Conservation (phyloP, 2,888 invertebrate species). For the Ophion slaviceki region DNA sequence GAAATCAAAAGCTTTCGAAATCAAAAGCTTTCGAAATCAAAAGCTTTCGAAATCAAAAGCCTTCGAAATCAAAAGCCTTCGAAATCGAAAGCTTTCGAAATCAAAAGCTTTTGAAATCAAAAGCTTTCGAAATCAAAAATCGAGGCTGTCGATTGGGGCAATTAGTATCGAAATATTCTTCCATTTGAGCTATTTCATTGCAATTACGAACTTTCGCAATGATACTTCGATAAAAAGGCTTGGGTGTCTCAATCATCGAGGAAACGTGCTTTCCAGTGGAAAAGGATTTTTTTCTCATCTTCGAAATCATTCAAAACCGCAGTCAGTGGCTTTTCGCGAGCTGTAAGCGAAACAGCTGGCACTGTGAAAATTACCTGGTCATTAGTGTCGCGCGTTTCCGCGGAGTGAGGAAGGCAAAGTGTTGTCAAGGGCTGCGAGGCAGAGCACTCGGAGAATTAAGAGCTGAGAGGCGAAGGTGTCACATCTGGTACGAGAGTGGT, state of each 20-base stretch:
- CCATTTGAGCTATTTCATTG: background rate
- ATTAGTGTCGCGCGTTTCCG: slow-evolving; percentile 25
- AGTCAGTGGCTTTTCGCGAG: background rate
- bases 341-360: background rate
- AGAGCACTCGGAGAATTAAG: slow-evolving; percentile 38
- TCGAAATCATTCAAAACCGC: background rate
- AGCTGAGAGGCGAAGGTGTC: slow-evolving; percentile 48
- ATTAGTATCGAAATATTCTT: background rate
- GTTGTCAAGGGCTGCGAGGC: slow-evolving; percentile 67
- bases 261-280: background rate
- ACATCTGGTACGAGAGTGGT: slow-evolving; percentile 69
- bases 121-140: too few species aligned
- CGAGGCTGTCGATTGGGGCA: too few species aligned
- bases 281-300: background rate
- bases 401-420: slow-evolving; percentile 11
- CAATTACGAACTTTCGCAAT: background rate
- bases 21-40: too few species aligned
- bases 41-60: too few species aligned
- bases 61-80: too few species aligned
- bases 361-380: slow-evolving; percentile 10
- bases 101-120: too few species aligned
- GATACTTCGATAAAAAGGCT: background rate
- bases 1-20: too few species aligned
- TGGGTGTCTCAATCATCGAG: background rate
- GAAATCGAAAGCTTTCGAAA: too few species aligned